Base-by-base conservation (phyloP, 2,888 invertebrate species). In the Mythimna impura region DNA sequence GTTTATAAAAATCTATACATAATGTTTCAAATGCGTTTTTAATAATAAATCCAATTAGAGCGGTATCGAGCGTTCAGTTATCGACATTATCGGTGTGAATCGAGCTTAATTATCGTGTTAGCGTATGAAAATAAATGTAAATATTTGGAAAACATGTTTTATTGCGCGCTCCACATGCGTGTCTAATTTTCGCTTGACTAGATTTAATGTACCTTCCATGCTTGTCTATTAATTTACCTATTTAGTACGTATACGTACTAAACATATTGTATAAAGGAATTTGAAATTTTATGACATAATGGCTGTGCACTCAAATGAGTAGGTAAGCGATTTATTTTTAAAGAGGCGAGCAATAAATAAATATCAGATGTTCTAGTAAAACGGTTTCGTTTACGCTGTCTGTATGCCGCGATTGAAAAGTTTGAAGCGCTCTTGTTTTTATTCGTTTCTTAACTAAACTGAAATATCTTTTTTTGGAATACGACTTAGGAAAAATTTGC, bases 11-110 rank as follows among this genome's bases (percentile, higher is more conserved):
- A 88, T 87, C 87, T 87, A 86, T 78, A 71, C 30, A 36, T 34
- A 89, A 89, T 89, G 84, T 88, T 87, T 86, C 76, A 86, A 88
- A 94, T 91, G 90, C 68, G 86, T 87, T 91, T 93, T 91, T 93
- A 93, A 94, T 93, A 84, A 83, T 82, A 76, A 78, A 80, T 86
- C 87, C 87, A 89, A 93, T 93, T 92, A 92, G 89, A 89, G 84
- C 69, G 77, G 73, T 90, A 89, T 90, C 87, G 85, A 86, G 73
- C 82, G 80, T 80, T 75, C 71, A 66, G 73, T 80, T 90, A 89
- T 88, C 87, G 87, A 78, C 78, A 82, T 80, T 88, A 90, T 89
- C 88, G 77, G 73, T 78, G 78, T 78, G 81, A 82, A 85, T 84
- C 86, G 86, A 86, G 90, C 88, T 87, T 88, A 90, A 90, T 90